phyloP scores from a whole-genome alignment of 2,888 invertebrate species.

The Sphaeridia pumilis region DNA sequence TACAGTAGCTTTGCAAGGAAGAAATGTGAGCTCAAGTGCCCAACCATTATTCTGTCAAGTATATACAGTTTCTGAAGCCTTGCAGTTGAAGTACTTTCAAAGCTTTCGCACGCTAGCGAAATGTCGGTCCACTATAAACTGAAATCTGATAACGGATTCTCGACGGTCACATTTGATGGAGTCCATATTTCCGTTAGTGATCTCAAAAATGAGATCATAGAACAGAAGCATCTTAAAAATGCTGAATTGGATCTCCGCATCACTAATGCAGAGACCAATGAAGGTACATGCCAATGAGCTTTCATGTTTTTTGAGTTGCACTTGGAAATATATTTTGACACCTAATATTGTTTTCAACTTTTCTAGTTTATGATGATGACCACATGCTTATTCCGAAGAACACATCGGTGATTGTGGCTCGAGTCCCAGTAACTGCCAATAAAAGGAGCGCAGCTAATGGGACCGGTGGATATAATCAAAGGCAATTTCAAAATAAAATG shows the following conservation, averaged over 20 bases:
- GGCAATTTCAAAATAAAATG: conserved; percentile 15
- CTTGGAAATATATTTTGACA: too few species aligned
- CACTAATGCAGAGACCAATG: conserved; percentile 92
- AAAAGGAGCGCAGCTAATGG: conserved; percentile 54
- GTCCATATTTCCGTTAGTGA: conserved; percentile 91
- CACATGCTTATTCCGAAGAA: conserved; percentile 89
- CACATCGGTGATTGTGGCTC: conserved; percentile 85
- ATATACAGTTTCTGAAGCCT: too few species aligned
- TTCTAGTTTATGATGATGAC: conserved; percentile 80
- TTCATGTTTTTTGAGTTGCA: too few species aligned
- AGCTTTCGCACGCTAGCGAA: too few species aligned
- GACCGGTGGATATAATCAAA: conserved; percentile 10
- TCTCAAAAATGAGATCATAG: conserved; percentile 85
- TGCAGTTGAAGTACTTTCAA: too few species aligned
- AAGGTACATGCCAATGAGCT: too few species aligned
- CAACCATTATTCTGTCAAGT: too few species aligned
- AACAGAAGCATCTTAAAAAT: conserved; percentile 85
- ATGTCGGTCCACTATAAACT: conserved; percentile 99
- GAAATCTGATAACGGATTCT: conserved; percentile 89
- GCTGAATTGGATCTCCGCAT: conserved; percentile 93
- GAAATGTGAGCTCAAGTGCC: too few species aligned
- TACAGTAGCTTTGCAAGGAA: too few species aligned
- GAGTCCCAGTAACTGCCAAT: conserved; percentile 73
- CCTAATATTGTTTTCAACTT: too few species aligned
- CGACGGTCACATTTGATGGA: conserved; percentile 94